Conservation (phyloP, 2,113 vertebrate genomes). For the Pteruthius melanotis region DNA sequence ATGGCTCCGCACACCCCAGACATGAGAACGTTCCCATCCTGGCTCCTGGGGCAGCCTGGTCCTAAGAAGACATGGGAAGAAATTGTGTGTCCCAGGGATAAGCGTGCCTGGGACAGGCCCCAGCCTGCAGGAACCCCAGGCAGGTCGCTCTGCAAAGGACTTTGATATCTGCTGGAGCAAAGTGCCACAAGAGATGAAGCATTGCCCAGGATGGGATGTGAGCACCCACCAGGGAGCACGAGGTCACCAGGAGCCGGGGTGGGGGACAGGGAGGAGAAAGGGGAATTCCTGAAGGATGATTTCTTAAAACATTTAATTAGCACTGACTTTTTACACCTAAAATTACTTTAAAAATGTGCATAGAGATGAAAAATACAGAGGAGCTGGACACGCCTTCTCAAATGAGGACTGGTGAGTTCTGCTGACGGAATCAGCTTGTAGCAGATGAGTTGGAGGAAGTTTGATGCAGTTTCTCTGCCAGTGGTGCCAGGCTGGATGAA, state of each 20-base stretch:
- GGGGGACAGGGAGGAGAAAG: neutral
- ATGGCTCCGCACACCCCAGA: neutral
- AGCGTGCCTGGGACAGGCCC: neutral
- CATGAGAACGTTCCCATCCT: neutral
- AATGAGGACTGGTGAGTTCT: neutral
- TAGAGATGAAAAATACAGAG: slow-evolving; percentile 25
- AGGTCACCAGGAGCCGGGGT: neutral
- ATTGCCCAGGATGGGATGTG: neutral
- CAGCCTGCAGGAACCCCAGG: slow-evolving; percentile 16
- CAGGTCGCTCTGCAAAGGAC: neutral
- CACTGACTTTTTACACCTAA: slow-evolving; percentile 3
- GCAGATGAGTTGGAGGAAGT: neutral
- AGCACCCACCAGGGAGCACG: neutral
- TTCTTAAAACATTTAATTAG: slow-evolving; percentile 41
- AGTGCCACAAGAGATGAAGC: neutral
- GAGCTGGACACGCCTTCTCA: neutral
- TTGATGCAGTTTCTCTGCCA: neutral
- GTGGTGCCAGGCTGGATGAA: neutral
- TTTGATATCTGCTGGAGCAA: neutral
- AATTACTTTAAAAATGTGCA: slow-evolving; percentile 1
- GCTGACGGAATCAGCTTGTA: neutral
- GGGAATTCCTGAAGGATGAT: slow-evolving; percentile 42
- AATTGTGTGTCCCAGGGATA: neutral
- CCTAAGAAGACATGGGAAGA: neutral
- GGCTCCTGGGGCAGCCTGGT: neutral